These are phyloP conservation scores for Patella pellucida DNA, from an alignment of 2,888 invertebrate species.

Conservation along the genomic window DNA sequence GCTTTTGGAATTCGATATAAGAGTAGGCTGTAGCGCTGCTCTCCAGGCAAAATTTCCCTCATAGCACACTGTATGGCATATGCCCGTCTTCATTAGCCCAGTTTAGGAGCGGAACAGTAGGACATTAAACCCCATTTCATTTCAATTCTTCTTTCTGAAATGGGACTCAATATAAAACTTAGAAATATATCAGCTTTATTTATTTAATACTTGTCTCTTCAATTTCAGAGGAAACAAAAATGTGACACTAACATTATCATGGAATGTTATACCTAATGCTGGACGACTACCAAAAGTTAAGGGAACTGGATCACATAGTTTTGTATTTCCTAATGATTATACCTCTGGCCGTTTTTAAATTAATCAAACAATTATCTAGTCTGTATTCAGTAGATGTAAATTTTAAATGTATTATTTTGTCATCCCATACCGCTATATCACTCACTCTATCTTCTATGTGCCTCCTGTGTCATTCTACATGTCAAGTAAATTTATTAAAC, in stretches of 20 bases:
- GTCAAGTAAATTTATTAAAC: too few species aligned
- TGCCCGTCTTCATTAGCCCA: too few species aligned
- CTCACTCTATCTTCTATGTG: neutral
- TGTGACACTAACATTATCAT: conserved; percentile 92
- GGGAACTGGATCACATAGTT: conserved; percentile 86
- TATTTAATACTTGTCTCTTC: conserved; percentile 33
- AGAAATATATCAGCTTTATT: too few species aligned
- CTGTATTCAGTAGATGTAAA: neutral
- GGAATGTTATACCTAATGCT: conserved; percentile 99
- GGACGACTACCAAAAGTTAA: conserved; percentile 91
- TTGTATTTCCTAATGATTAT: conserved; percentile 83
- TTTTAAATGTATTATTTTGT: neutral
- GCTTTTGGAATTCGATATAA: too few species aligned
- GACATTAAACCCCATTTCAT: too few species aligned
- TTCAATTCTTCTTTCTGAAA: too few species aligned
- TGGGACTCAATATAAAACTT: too few species aligned
- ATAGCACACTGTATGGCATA: too few species aligned
- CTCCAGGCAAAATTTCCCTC: too few species aligned
- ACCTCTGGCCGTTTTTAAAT: conserved; percentile 55
- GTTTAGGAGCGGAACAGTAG: too few species aligned
- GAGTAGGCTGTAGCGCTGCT: too few species aligned
- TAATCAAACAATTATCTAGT: neutral
- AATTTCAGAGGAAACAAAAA: conserved; percentile 89
- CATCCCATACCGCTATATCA: neutral
- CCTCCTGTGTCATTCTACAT: neutral